Evolutionary conservation across 2,797 vertebrate genomes (phyloP).

Genomic region (Arnoldichthys spilopterus): DNA sequence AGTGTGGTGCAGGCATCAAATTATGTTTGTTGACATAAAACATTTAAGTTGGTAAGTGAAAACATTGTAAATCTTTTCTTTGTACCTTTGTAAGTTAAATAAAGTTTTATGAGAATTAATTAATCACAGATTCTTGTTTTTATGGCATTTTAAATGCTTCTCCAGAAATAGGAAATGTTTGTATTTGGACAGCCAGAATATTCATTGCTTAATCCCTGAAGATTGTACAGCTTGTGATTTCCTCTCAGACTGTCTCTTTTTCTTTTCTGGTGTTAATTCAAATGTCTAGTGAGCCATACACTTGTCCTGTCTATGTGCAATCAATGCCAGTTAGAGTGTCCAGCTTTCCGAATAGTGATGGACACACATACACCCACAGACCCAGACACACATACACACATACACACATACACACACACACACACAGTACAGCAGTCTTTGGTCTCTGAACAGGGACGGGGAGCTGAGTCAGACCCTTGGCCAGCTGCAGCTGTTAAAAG

Average conservation of each 20-base stretch:
- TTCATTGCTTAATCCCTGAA: not conserved
- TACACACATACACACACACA: not conserved
- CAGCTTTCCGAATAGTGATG: conserved; percentile 18
- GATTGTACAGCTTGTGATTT: not conserved
- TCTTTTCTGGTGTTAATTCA: not conserved
- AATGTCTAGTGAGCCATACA: conserved; percentile 11
- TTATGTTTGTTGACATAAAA: no score
- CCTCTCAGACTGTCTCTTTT: not conserved
- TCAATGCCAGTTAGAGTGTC: conserved; percentile 16
- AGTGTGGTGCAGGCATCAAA: no score
- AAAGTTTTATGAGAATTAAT: no score
- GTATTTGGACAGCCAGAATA: not conserved
- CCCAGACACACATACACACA: not conserved
- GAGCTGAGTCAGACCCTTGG: conserved; percentile 46
- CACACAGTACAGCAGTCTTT: conserved; percentile 8
- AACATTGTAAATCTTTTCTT: no score
- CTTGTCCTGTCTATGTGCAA: conserved; percentile 15
- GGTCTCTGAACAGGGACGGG: conserved; percentile 14
- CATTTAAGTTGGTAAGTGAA: no score
- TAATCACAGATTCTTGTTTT: no score
- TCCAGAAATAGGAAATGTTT: no score
- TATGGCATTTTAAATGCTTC: no score
- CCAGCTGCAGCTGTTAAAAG: conserved; percentile 40
- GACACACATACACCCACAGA: conserved; percentile 2
- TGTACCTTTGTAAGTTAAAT: no score